These are phyloP conservation scores for Luffia ferchaultella DNA, from an alignment of 2,888 invertebrate species.

Conservation along the genomic window DNA sequence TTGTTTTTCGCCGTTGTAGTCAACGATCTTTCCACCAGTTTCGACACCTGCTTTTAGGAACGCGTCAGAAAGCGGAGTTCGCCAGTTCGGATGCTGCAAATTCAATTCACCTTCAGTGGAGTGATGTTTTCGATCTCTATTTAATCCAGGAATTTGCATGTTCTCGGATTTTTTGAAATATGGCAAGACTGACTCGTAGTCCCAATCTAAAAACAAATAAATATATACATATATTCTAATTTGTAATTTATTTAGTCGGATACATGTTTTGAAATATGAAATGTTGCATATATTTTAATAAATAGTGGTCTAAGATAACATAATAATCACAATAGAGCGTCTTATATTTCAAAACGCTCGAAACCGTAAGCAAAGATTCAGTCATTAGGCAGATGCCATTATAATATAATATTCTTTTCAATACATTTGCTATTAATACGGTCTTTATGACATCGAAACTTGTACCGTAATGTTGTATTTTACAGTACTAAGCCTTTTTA, in stretches of 20 bases:
- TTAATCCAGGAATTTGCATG: constrained; percentile 55
- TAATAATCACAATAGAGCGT: too few relatives aligned
- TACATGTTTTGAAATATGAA: background rate
- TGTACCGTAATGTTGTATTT: too few relatives aligned
- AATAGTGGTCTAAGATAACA: too few relatives aligned
- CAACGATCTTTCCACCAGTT: constrained; percentile 67
- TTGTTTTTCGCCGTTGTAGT: constrained; percentile 72
- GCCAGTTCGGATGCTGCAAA: constrained; percentile 67
- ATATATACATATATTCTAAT: background rate
- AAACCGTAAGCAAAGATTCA: too few relatives aligned
- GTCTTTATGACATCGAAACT: too few relatives aligned
- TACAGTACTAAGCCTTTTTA: too few relatives aligned
- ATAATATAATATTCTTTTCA: too few relatives aligned
- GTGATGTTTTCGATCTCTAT: constrained; percentile 58
- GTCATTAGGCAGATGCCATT: too few relatives aligned
- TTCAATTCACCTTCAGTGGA: constrained; percentile 67
- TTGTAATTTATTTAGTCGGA: background rate
- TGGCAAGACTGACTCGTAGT: constrained; percentile 68
- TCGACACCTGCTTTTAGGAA: constrained; percentile 71
- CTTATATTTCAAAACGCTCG: too few relatives aligned
- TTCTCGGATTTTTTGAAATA: constrained; percentile 78
- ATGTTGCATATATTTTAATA: too few relatives aligned
- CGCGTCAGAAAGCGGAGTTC: constrained; percentile 64
- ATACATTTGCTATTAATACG: too few relatives aligned
- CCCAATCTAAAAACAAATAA: constrained; percentile 65